Evolutionary conservation across 1,140 invertebrate species (phyloP).

Genomic region (Pectinophora gossypiella): DNA sequence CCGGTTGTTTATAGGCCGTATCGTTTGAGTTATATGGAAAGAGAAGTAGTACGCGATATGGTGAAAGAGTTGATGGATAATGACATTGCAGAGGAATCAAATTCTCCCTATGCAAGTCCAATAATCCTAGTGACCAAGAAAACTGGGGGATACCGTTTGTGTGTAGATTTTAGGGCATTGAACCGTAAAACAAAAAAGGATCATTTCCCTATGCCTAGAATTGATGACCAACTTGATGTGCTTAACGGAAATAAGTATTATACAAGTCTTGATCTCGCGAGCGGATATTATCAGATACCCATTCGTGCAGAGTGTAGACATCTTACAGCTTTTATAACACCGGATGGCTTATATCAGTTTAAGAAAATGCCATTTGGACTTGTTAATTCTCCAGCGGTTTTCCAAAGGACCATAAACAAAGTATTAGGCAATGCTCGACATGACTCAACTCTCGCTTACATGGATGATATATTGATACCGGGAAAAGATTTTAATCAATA

Average conservation of each 20-base stretch:
- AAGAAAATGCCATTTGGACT: not conserved
- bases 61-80: not conserved
- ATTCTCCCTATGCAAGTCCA: not conserved
- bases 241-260: not conserved
- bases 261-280: not conserved
- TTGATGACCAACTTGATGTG: not conserved
- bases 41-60: not conserved
- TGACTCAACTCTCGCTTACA: not conserved
- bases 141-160: not conserved
- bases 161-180: not conserved
- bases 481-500: not conserved
- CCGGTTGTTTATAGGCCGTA: slow-evolving; percentile 1
- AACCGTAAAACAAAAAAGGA: not conserved
- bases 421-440: not conserved
- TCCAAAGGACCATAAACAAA: not conserved
- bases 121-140: not conserved
- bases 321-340: not conserved
- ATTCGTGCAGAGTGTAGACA: not conserved
- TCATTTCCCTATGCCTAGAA: not conserved
- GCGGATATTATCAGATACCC: not conserved
- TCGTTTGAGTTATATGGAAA: not conserved
- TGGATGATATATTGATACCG: not conserved
- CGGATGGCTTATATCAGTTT: not conserved
- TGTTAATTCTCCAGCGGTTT: not conserved
- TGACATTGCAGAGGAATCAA: not conserved